Percentiles rank a stretch among this genome's conserved stretches.
Conservation (phyloP, 2,113 vertebrate species). For the Plecturocebus donacophilus region DNA sequence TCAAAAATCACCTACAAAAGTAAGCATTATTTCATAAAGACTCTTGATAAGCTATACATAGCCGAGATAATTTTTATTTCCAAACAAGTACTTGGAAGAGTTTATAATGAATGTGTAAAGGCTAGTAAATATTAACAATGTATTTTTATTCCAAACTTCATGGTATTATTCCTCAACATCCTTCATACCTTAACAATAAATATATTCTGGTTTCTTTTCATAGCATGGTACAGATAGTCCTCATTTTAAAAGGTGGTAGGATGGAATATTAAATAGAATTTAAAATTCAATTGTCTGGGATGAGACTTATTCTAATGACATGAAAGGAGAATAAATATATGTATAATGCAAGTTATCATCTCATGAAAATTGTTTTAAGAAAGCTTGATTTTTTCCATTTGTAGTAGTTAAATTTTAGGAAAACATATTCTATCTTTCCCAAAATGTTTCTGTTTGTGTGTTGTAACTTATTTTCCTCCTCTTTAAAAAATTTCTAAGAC, state of each 20-base stretch:
- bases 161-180: not conserved
- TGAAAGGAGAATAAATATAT: constrained; percentile 43
- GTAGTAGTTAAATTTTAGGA: not conserved
- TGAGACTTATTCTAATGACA: not conserved
- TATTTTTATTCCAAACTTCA: not conserved
- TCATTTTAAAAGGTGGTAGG: constrained; percentile 56
- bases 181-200: not conserved
- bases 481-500: not conserved
- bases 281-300: not conserved
- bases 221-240: not conserved
- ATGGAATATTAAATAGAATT: not conserved
- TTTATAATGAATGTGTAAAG: constrained; percentile 41
- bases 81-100: not conserved
- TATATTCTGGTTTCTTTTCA: not conserved
- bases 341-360: not conserved
- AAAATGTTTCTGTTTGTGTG: not conserved
- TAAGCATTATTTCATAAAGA: constrained; percentile 20
- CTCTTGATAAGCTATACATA: not conserved
- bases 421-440: not conserved
- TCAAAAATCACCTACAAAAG: constrained; percentile 40
- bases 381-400: constrained; percentile 31
- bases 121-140: not conserved
- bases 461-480: not conserved
- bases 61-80: constrained; percentile 38
- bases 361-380: constrained; percentile 58